Evolutionary conservation across 2,797 vertebrate species (phyloP), one percentile per base, ranked within the genome.

Genomic region (Rhodeus uyekii): DNA sequence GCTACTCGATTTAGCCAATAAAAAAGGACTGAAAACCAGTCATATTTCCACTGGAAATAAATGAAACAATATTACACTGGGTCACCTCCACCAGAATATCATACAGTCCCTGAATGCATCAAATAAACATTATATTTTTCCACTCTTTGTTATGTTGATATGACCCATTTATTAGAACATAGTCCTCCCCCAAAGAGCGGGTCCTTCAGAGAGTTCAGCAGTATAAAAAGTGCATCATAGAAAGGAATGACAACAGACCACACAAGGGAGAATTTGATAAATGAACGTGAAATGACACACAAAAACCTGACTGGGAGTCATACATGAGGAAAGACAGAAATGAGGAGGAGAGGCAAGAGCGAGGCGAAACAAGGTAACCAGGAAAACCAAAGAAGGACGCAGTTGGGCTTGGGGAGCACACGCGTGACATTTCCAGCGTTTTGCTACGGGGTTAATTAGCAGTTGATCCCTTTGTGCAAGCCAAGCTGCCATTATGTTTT

Each of bases 321-420:
- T 85, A 77, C 72, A 88, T 76, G 83, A 73, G 50, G 18, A 29
- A n/a, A 16, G 83, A 67, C 77, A 85, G 80, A 83, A 81, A 85
- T 69, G 27, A 85, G 78, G 58, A 77, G 81, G 24, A 68, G 44
- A 74, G 42, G 64, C 36, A 42, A 55, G 27, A 29, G 27, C 8
- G 50, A 80, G 48, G 61, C n/a, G 0, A 76, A 46, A 68, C 22
- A 46, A 68, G 72, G 36, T 44, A 36, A 44, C 76, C 44, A 22
- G 42, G 42, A 10, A 46, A 64, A 46, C 8, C 4, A 3, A 32
- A n/a, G 39, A 19, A 39, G 74, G 38, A 36, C 8, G 36, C 29
- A 16, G 13, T 55, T 22, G 72, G 58, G 39, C 44, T 19, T 27
- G 2, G 19, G n/a, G 53, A 67, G 67, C 32, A 38, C 44, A 73